Evolutionary conservation across 1,140 invertebrate species (phyloP), one percentile per base, ranked within the genome.

Genomic region (Heliconius hermathena): DNA sequence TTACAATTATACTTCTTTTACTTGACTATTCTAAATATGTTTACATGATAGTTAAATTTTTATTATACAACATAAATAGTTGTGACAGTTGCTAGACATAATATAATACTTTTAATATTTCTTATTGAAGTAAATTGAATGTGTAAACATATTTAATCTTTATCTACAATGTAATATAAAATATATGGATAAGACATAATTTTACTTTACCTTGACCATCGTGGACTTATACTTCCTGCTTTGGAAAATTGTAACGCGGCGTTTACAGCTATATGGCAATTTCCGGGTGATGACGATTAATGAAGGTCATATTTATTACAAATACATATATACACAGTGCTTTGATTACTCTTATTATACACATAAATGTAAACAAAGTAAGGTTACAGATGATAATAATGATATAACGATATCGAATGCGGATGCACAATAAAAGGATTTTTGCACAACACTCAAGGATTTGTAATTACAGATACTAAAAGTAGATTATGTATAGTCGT

Each of bases 201-300:
- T 89, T 90, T 87, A 84, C 85, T 87, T 89, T 80, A 80, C 90
- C 90, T 93, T 92, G 90, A 86, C 84, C 85, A 84, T 86, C 79
- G 13, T 5, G 26, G 84, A 87, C 84, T 86, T 86, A 88, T 85
- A 90, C 86, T 93, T 94, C 91, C 92, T 91, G 85, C 87, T 94
- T 92, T 84, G 89, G 90, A 93, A 93, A 93, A 93, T 90, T 93
- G 88, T 94, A 90, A 91, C 89, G 88, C 82, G 81, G 80, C 87
- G 83, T 89, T 89, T 89, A 93, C 88, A 89, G 86, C 88, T 89
- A 90, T 82, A 90, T 80, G 84, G 81, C 81, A 66, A 84, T 87
- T 94, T 93, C 92, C 92, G 91, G 87, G 90, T 91, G 86, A 92
- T 91, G 92, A 90, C 90, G 77, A 70, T 70, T 82, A 72, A 82